These are phyloP conservation scores for Thereva unica DNA, from an alignment of 2,888 invertebrate species.

Conservation along the genomic window DNA sequence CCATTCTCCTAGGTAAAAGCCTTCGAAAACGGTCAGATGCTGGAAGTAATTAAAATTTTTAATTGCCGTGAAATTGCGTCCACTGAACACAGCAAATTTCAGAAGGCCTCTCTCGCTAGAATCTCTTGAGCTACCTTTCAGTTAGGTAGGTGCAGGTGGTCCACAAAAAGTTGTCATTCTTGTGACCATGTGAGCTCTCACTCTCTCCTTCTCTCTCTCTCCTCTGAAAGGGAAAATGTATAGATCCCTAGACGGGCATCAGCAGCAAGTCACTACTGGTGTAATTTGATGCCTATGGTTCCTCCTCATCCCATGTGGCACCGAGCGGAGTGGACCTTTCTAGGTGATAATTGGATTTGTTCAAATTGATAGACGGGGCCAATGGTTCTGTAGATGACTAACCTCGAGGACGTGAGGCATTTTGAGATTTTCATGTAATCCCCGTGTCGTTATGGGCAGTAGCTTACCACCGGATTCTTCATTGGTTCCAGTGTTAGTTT, in stretches of 20 bases:
- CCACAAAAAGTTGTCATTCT: neutral
- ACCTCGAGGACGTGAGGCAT: too few species aligned
- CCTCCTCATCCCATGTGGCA: neutral
- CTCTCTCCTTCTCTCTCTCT: neutral
- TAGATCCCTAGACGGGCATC: too few species aligned
- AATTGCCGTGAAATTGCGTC: slow-evolving; percentile 41
- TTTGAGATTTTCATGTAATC: too few species aligned
- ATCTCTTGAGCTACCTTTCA: neutral
- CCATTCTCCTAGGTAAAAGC: neutral
- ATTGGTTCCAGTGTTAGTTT: too few species aligned
- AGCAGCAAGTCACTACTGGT: neutral
- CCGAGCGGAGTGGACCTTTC: neutral
- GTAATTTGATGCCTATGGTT: slow-evolving; percentile 12
- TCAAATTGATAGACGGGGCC: slow-evolving; percentile 10
- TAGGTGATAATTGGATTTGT: slow-evolving; percentile 29
- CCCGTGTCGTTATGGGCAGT: too few species aligned
- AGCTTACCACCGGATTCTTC: too few species aligned
- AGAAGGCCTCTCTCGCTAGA: neutral
- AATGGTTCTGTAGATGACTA: too few species aligned
- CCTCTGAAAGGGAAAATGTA: neutral
- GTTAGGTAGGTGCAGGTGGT: slow-evolving; percentile 5
- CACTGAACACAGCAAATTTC: slow-evolving; percentile 34
- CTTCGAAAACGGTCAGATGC: slow-evolving; percentile 27
- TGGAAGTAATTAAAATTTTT: slow-evolving; percentile 40
- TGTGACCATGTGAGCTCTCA: neutral